Conservation (phyloP, 1,140 invertebrate species). For the Cydia pomonella region DNA sequence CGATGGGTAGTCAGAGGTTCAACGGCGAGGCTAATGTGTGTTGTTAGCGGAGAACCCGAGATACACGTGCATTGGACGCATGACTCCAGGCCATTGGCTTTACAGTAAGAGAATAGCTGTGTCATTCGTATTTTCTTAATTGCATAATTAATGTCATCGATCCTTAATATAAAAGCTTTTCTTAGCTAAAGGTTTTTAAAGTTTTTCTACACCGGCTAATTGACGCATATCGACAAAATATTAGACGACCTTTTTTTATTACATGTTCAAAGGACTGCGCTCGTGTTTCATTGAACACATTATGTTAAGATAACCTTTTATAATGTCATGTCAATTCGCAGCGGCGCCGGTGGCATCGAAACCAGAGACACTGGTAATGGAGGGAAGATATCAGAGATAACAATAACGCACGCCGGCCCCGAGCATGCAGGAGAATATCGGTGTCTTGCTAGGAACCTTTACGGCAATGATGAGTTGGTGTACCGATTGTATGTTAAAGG, state of each 20-base stretch:
- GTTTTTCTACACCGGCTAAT: no score
- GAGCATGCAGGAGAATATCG: conserved; percentile 73
- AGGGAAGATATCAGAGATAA: conserved; percentile 65
- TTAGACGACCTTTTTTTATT: no score
- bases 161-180: no score
- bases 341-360: conserved; percentile 70
- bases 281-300: no score
- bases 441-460: conserved; percentile 68
- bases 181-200: no score
- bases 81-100: conserved; percentile 65
- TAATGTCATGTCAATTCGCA: conserved; percentile 39
- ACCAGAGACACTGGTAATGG: conserved; percentile 66
- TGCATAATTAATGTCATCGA: no score
- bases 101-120: conserved; percentile 58
- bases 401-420: conserved; percentile 66
- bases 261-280: no score
- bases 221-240: no score
- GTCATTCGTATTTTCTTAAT: no score
- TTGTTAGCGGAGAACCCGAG: conserved; percentile 68
- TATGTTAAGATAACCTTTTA: background rate
- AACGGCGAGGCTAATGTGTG: conserved; percentile 60
- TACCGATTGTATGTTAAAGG: conserved; percentile 73
- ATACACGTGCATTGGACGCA: conserved; percentile 75
- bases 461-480: conserved; percentile 66
- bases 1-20: conserved; percentile 70